Conservation (phyloP, 2,113 vertebrate genomes). For the Protomyctophum bolini region DNA sequence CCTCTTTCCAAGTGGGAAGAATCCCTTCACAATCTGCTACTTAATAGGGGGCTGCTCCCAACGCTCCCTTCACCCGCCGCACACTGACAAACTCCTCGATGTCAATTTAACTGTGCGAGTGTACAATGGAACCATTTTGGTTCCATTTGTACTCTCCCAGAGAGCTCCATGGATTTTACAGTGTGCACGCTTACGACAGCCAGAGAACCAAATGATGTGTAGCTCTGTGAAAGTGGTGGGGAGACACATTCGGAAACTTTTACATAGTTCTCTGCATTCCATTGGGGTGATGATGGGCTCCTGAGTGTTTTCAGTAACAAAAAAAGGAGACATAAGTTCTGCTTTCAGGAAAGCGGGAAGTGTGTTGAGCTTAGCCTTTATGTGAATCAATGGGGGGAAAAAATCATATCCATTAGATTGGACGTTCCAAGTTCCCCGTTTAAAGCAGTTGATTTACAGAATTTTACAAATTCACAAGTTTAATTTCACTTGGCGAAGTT, state of each 20-base stretch:
- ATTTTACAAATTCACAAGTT: no score
- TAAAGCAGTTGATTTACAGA: no score
- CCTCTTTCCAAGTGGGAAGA: constrained; percentile 87
- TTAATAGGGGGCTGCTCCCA: constrained; percentile 94
- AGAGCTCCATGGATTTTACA: no score
- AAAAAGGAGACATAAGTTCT: constrained; percentile 36
- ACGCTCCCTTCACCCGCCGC: constrained; percentile 80
- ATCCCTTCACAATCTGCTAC: constrained; percentile 84
- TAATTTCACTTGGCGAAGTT: no score
- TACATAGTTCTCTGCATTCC: constrained; percentile 83
- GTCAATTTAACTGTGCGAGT: no score
- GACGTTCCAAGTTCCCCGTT: no score
- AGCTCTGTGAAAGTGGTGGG: constrained; percentile 47
- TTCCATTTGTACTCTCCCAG: no score
- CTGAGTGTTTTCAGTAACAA: constrained; percentile 27
- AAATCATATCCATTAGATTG: no score
- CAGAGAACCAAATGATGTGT: constrained; percentile 83
- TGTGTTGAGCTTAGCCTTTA: no score
- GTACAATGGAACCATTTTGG: no score
- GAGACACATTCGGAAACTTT: constrained; percentile 84
- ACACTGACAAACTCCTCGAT: constrained; percentile 64
- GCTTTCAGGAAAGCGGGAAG: constrained; percentile 16
- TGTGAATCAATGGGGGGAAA: constrained; percentile 40
- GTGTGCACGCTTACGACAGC: constrained; percentile 79
- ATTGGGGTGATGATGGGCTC: constrained; percentile 86